Base-by-base conservation (phyloP, 2,888 invertebrate genomes). In the Sisyra nigra region DNA sequence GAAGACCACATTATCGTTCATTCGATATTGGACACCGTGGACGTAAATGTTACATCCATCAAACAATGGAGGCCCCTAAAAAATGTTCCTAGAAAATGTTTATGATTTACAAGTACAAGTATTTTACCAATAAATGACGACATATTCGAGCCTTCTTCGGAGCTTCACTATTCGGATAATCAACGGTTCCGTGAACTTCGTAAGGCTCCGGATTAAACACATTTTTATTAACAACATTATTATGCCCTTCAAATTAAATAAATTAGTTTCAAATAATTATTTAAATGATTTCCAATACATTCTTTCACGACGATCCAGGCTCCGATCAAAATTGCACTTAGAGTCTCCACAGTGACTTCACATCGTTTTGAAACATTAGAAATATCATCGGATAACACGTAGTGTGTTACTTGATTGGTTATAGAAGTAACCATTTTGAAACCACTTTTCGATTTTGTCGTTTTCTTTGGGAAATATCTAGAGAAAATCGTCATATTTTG, bases 1-100 rank as follows among this genome's bases (percentile, higher is more conserved):
- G 2, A 14, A 18, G 9, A 37, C 17, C 3, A 15, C 8, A 13
- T 35, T 14, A 3, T 8, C 10, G 6, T 19, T 19, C 14, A 18
- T 9, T 17, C 11, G 18, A 10, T 37, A 37, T 18, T 19, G 14
- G 8, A n/a, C n/a, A 10, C 37, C 37, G 6, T 37, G 19, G 11
- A 37, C 11, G 18, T 37, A 37, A 19, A 37, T 18, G 11, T 37
- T 19, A 18, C 37, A 37, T 19, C 37, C 37, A 10, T 37, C 8
- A 18, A 37, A 37, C 19, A 37, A 37, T 18, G 9, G 11, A 15
- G 37, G 37, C 9, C 37, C 37, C 37, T 37, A 11, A 37, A 19
- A 37, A 9, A 18, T 15, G 18, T 37, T 15, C 18, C 2, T 37
- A 19, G 3, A 11, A 14, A 36, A 36, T 36, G 17, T 36, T 5